Conservation (phyloP, 1,140 invertebrate species). For the Coptotermes formosanus region DNA sequence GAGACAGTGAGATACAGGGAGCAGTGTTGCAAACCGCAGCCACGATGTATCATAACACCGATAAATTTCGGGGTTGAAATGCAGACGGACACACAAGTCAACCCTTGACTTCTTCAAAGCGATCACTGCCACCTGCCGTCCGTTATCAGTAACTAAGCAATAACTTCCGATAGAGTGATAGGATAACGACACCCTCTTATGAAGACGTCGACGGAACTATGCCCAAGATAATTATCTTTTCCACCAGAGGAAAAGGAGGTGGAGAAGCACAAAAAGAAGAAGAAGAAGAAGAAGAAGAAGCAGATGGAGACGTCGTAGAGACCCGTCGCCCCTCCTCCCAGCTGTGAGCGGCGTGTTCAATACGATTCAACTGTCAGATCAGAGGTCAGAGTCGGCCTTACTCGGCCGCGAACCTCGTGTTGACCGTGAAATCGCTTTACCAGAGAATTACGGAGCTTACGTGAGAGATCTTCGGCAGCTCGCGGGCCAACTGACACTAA, state of each 20-base stretch:
- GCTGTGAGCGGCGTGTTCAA: background rate
- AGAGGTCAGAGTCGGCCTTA: background rate
- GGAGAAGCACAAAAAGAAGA: background rate
- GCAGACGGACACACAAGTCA: too few species aligned
- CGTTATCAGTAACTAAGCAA: too few species aligned
- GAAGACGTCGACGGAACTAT: too few species aligned
- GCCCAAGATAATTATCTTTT: background rate
- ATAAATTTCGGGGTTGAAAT: too few species aligned
- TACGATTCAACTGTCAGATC: background rate
- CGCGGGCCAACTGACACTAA: background rate
- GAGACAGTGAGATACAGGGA: too few species aligned
- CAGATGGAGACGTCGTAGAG: too few species aligned
- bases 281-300: background rate
- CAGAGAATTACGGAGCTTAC: background rate
- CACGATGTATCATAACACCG: too few species aligned
- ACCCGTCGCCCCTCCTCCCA: background rate
- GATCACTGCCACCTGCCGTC: too few species aligned
- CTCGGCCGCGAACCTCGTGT: background rate
- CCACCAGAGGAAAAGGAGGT: background rate
- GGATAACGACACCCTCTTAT: too few species aligned
- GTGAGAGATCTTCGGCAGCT: background rate
- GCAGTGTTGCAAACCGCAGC: too few species aligned
- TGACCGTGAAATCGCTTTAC: constrained; percentile 4
- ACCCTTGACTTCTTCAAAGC: too few species aligned
- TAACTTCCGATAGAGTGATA: too few species aligned